Base-by-base conservation (phyloP, 2,113 vertebrate genomes). In the Mellivora capensis region DNA sequence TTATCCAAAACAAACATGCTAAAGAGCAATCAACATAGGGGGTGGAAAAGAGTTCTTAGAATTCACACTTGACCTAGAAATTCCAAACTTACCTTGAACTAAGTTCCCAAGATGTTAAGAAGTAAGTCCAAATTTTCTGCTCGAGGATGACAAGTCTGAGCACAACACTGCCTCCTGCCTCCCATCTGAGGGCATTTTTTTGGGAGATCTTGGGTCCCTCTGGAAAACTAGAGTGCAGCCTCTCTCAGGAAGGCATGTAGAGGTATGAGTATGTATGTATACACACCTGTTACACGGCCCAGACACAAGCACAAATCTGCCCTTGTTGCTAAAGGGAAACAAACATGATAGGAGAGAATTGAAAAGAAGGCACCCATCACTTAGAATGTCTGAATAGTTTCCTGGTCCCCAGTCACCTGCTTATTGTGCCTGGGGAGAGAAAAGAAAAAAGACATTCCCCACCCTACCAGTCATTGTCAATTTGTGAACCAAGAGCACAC, bases 1-100 rank as follows among this genome's bases (percentile, higher is more conserved):
- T 96, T 82, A 96, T 47, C 47, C 52, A 76, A 96, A 97, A 94
- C 87, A 98, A 98, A 96, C 81, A 95, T 82, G 64, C 64, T 96
- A 74, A 96, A 69, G 57, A 87, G 64, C 39, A 62, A 37, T 14
- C 57, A 96, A 84, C 20, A 21, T 0, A 37, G 83, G 3, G 13
- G 5, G 23, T 39, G 21, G 61, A 21, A 72, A 81, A 1, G 82
- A 52, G 14, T 91, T 80, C 82, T 96, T 93, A 86, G 67, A 86
- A 52, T 94, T 97, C 74, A 87, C 34, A 4, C 37, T 94, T 90
- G 42, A 95, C 39, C 90, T 72, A 54, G 91, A 96, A 95, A 96
- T 87, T 49, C 52, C 92, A 95, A 96, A 57, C 21, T 89, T 52
- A 54, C 31, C 79, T 67, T 84, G n/a, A 94, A 37, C 44, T 83